Evolutionary conservation across 1,140 invertebrate species (phyloP), one percentile per base, ranked within the genome.

Genomic region (Temnothorax curvispinosus): DNA sequence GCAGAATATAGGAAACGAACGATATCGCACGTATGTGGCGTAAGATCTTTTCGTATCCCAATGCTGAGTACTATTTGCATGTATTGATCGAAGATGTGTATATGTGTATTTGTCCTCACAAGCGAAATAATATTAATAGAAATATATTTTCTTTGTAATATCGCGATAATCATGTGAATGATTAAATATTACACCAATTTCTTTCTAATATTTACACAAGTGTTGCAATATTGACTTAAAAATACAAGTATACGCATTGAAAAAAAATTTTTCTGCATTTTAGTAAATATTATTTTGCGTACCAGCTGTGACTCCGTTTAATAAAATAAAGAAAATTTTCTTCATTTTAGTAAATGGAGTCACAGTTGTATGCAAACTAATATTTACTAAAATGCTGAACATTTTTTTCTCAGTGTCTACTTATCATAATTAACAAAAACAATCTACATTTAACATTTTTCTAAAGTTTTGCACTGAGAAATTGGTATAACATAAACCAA

Each of bases 401-500:
- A 27, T 27, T 27, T 27, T 27, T 27, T 27, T 27, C 1, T 27
- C 27, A 27, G 27, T 60, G 27, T 15, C 27, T 27, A 6, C 2
- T 76, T 47, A 44, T 44, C 4, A 44, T 62, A 58, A 76, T 32
- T 27, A 60, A 65, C 8, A 3, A 76, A 62, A 60, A 8, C 41
- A 15, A 60, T 38, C 38, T 27, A 7, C 3, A 47, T 3, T 76
- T n/a, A 5, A 62, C 18, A n/a, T 77, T 27, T 77, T 7, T 47
- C 11, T 41, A 3, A 44, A 3, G 3, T 74, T 21, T 4, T 44
- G 18, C 9, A 75, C 18, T 13, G 18, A 8, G 15, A 58, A 62
- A 47, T 77, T 77, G 15, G n/a, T 44, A 62, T 35, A n/a, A 78
- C 21, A 47, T 64, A 78, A 64, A 64, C 5, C 9, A 35, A 64